Evolutionary conservation across 37 sponge, comb jelly and placozoan species (phyloP).

Genomic region (Oopsacas minuta): DNA sequence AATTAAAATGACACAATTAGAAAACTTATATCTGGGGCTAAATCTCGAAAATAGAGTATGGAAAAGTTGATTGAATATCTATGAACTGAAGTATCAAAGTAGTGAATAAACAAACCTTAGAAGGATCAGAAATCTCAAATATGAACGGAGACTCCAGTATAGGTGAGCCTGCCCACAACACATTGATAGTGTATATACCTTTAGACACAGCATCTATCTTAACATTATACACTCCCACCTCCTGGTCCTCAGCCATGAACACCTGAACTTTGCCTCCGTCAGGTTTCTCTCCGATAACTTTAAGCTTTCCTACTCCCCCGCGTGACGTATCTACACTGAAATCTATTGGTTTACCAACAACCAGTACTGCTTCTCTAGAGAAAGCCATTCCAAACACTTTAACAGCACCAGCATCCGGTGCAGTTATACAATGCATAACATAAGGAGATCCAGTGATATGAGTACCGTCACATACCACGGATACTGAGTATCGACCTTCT

Average conservation of each 20-base stretch:
- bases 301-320: conserved; percentile 60
- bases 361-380: not conserved
- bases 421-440: conserved; percentile 37
- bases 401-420: conserved; percentile 38
- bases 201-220: conserved; percentile 23
- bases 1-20: no score
- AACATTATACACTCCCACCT: conserved; percentile 31
- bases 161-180: conserved; percentile 34
- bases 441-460: conserved; percentile 69
- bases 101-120: not conserved
- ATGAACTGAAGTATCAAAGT: no score
- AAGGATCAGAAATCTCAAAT: conserved; percentile 25
- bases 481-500: conserved; percentile 50
- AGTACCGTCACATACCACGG: conserved; percentile 33
- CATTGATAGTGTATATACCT: conserved; percentile 29
- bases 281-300: conserved; percentile 20
- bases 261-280: conserved; percentile 26
- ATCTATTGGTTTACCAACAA: conserved; percentile 61
- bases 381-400: conserved; percentile 17
- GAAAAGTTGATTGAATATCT: not conserved
- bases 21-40: no score
- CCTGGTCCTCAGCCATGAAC: conserved; percentile 20
- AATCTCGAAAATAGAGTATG: not conserved
- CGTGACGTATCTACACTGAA: conserved; percentile 51
- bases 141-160: conserved; percentile 41